Evolutionary conservation across 2,797 vertebrate species (phyloP), one percentile per base, ranked within the genome.

Genomic region (Gymnothorax reevesii): DNA sequence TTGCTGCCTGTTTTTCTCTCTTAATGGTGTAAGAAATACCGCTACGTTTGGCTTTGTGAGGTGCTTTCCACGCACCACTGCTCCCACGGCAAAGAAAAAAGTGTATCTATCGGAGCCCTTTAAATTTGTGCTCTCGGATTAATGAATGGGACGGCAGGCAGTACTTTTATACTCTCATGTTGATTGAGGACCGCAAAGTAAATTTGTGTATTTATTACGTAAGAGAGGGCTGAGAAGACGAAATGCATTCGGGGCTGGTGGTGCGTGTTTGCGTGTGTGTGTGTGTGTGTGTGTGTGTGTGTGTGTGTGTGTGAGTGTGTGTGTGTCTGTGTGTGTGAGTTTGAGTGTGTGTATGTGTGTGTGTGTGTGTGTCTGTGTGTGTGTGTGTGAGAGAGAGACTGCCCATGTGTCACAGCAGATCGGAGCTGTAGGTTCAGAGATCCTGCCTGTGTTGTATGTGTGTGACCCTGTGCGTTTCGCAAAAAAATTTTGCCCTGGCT

Each of bases 301-400:
- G 62, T 4, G 82, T 42, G 22, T 27, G 2, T 17, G 17, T 55
- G 52, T n/a, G n/a, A 8, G 15, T 27, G n/a, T 33, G 69, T 12
- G n/a, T 73, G n/a, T 12, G 2, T 25, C n/a, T 82, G 54, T 66
- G 7, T 54, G 33, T 52, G 4, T 71, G 17, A 15, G 57, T 73
- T 55, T 59, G 85, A 87, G 84, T 84, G 57, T 73, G 59, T 77
- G 83, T 49, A 13, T 62, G 64, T 57, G n/a, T 17, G 27, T 85
- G 66, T 62, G 64, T 87, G 13, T 27, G 33, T 84, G 59, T 59
- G 55, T 87, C n/a, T 83, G 49, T 66, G 73, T 83, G 62, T 77
- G 49, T 82, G n/a, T 84, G 15, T 57, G 73, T n/a, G n/a, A n/a
- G 82, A 3, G 66, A 17, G 62, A 64, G 2, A 7, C 4, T 17